Evolutionary conservation across 2,797 vertebrate genomes (phyloP), one percentile per base, ranked within the genome.

Genomic region (Neosalanx taihuensis): DNA sequence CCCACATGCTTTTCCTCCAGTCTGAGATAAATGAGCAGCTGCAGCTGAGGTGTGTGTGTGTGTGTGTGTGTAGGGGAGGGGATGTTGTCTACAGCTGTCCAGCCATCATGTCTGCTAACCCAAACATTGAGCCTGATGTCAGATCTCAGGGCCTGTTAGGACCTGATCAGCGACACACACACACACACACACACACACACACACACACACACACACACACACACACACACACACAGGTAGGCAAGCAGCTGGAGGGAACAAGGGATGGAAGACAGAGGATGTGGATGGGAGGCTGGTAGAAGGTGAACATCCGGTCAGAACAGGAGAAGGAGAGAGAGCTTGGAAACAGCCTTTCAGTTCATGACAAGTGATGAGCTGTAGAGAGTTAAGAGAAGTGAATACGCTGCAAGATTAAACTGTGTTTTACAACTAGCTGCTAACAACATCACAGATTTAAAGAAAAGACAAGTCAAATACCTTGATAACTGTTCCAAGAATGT

Each of bases 101-200:
- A 46, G 41, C 41, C 41, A 9, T 74, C 69, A 72, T 76, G 70
- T 65, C 71, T 71, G 82, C 70, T 73, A 81, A 86, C 77, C 79
- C 74, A 76, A 83, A 83, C 76, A 83, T 69, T 72, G 57, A 68
- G 72, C 76, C 67, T 72, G 68, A 68, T 78, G 57, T 75, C 76
- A 29, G 26, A 64, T 56, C 51, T 56, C 51, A 5, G 51, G 63
- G 78, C 85, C 64, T 86, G 84, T 84, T 72, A 65, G 72, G 79
- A 83, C 84, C 72, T 77, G 84, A 63, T 71, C 64, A 72, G 74
- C 73, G 46, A 59, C 62, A 41, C 58, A 64, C 33, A 64, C 31
- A 62, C 59, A 29, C 23, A 29, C 60, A 62, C 30, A 31, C 29
- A 62, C 60, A 33, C 1, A 62, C 5, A 17, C 56, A 62, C 58